Conservation (phyloP, 2,797 vertebrate species). For the Brachymystax lenok region DNA sequence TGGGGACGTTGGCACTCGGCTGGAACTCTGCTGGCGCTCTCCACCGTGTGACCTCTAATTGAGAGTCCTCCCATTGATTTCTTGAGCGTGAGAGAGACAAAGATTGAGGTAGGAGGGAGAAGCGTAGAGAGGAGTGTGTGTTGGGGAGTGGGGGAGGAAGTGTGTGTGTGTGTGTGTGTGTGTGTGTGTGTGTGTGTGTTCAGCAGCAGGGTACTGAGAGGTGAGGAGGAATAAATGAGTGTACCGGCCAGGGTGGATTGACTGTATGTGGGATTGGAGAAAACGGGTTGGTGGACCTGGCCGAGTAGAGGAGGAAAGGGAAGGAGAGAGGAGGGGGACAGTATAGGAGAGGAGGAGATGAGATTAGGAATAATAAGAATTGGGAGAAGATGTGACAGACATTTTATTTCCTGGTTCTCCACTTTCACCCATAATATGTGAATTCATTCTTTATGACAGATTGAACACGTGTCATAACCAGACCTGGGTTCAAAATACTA, state of each 20-base stretch:
- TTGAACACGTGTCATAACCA: too few relatives aligned
- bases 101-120: not conserved
- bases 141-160: not conserved
- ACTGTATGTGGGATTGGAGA: not conserved
- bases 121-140: slow-evolving; percentile 10
- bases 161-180: too few relatives aligned
- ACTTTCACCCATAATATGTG: too few relatives aligned
- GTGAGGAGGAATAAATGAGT: slow-evolving; percentile 30
- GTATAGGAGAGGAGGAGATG: too few relatives aligned
- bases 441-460: too few relatives aligned
- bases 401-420: too few relatives aligned
- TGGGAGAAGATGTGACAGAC: too few relatives aligned
- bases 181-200: not conserved
- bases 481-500: too few relatives aligned
- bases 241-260: not conserved
- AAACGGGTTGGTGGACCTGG: not conserved
- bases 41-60: slow-evolving; percentile 75
- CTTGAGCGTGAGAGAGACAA: slow-evolving; percentile 21
- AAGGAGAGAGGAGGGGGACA: not conserved
- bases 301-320: slow-evolving; percentile 5
- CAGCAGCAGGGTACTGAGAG: slow-evolving; percentile 9
- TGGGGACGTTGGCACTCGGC: slow-evolving; percentile 41
- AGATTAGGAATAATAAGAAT: too few relatives aligned
- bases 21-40: slow-evolving; percentile 7
- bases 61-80: slow-evolving; percentile 77